Evolutionary conservation across 2,888 invertebrate genomes (phyloP).

Genomic region (Pantelozetes paolii): DNA sequence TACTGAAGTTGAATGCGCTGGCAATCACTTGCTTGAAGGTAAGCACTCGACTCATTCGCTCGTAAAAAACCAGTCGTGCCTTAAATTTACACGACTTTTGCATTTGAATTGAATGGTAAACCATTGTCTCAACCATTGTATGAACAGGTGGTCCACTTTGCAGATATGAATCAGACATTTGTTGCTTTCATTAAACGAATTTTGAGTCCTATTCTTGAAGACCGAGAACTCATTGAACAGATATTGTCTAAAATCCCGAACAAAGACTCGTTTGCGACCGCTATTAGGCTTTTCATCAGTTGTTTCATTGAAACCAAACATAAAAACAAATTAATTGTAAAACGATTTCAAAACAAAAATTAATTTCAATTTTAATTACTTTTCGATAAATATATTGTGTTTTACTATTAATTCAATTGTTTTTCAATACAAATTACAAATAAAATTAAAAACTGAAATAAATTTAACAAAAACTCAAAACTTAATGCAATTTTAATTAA

Average conservation of each 20-base stretch:
- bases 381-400: no score
- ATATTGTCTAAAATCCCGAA: slow-evolving; percentile 41
- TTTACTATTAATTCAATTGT: no score
- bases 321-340: slow-evolving; percentile 17
- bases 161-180: slow-evolving; percentile 39
- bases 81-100: neutral
- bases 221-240: slow-evolving; percentile 27
- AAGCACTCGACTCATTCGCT: neutral
- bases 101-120: neutral
- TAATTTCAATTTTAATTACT: no score
- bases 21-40: slow-evolving; percentile 42
- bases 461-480: slow-evolving; percentile 3
- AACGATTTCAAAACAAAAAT: no score
- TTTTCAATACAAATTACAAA: no score
- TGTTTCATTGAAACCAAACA: slow-evolving; percentile 41
- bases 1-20: slow-evolving; percentile 40
- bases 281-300: slow-evolving; percentile 41
- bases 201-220: slow-evolving; percentile 31
- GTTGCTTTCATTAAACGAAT: slow-evolving; percentile 39
- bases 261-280: slow-evolving; percentile 43
- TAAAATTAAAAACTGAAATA: neutral
- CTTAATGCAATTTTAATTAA: neutral
- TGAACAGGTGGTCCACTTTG: slow-evolving; percentile 40
- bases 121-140: neutral
- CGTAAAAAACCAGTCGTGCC: neutral